Conservation (phyloP, 2,888 invertebrate genomes). For the Ecdyonurus torrentis region DNA sequence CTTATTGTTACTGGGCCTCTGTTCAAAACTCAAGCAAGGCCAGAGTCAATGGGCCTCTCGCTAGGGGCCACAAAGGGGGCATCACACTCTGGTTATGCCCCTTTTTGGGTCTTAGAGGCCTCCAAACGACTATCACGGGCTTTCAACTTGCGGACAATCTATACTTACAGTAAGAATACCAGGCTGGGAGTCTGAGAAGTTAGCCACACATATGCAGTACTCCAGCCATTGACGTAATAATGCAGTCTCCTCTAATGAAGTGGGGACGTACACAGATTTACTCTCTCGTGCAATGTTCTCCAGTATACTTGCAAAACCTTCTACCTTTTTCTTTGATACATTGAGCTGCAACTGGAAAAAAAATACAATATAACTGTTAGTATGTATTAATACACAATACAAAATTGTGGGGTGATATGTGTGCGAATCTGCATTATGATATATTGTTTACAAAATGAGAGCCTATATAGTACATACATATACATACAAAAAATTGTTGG, state of each 20-base stretch:
- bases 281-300: neutral
- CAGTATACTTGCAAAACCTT: neutral
- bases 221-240: neutral
- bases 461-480: neutral
- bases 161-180: neutral
- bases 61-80: no score
- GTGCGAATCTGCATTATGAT: neutral
- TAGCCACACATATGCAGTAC: neutral
- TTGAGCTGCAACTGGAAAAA: neutral
- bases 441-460: neutral
- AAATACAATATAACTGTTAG: no score
- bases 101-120: no score
- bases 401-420: no score
- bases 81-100: no score
- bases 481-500: no score
- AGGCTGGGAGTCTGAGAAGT: neutral
- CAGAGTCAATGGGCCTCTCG: no score
- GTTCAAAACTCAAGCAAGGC: no score
- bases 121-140: no score
- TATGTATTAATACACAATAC: no score
- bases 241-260: neutral
- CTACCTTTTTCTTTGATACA: neutral
- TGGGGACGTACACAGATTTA: neutral
- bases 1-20: neutral
- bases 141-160: no score